Percentiles rank a stretch among this genome's conserved stretches.
Evolutionary conservation across 1,140 invertebrate genomes (phyloP).

Genomic region (Ephestia elutella): DNA sequence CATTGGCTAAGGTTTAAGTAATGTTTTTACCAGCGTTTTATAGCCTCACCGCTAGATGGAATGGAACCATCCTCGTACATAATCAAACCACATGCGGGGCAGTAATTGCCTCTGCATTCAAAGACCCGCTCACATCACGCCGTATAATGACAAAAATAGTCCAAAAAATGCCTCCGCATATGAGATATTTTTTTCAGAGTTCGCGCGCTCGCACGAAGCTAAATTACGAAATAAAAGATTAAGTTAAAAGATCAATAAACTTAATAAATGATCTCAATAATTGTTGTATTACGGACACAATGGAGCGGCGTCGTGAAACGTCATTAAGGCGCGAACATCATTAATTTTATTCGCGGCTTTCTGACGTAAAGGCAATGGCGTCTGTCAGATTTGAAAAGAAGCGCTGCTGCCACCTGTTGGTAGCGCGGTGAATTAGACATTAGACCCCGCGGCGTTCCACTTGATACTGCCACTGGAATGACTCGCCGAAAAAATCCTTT

Average conservation of each 20-base stretch:
- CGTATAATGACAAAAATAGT: conserved; percentile 75
- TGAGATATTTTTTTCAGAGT: conserved; percentile 71
- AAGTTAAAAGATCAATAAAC: conserved; percentile 75
- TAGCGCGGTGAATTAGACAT: conserved; percentile 69
- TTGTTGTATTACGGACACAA: conserved; percentile 74
- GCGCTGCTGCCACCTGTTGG: conserved; percentile 70
- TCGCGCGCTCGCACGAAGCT: conserved; percentile 68
- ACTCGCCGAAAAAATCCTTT: conserved; percentile 46
- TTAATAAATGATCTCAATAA: conserved; percentile 75
- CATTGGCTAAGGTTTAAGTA: conserved; percentile 59
- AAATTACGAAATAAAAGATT: conserved; percentile 75
- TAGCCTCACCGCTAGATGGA: conserved; percentile 65
- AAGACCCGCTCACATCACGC: conserved; percentile 70
- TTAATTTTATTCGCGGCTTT: conserved; percentile 74
- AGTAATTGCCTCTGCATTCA: conserved; percentile 73
- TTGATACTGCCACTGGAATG: conserved; percentile 68
- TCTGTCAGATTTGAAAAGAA: conserved; percentile 71
- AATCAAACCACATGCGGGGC: conserved; percentile 73
- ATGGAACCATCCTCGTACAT: conserved; percentile 60
- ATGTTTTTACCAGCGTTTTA: conserved; percentile 62
- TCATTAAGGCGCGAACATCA: conserved; percentile 74
- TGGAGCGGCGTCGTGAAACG: conserved; percentile 72
- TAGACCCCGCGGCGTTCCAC: conserved; percentile 62
- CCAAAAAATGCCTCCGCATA: conserved; percentile 71
- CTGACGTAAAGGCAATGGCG: conserved; percentile 70